phyloP scores from a whole-genome alignment of 2,113 vertebrate genomes.

The Perccottus glenii region DNA sequence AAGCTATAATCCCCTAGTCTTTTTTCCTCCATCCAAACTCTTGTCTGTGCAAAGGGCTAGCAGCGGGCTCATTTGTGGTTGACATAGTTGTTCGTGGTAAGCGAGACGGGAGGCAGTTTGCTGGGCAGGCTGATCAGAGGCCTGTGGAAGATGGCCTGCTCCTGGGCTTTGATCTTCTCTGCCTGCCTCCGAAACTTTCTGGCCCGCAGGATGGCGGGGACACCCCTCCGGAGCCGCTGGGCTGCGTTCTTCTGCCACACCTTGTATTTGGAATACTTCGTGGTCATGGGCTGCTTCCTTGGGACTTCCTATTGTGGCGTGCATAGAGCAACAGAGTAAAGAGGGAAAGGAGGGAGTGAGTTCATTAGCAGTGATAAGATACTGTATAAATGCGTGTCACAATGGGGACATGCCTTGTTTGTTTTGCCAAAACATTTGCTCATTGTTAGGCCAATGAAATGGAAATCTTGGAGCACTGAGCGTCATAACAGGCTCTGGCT shows the following conservation, averaged over 20 bases:
- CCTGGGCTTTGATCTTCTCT: slow-evolving; percentile 84
- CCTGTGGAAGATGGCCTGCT: slow-evolving; percentile 83
- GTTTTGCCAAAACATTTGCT: slow-evolving; percentile 44
- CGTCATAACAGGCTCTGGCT: slow-evolving; percentile 59
- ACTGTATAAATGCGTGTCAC: slow-evolving; percentile 43
- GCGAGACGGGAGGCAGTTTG: slow-evolving; percentile 81
- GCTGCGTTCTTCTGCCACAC: slow-evolving; percentile 89
- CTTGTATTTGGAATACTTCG: slow-evolving; percentile 88
- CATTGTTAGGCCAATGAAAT: slow-evolving; percentile 58
- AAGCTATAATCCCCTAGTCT: slow-evolving; percentile 86
- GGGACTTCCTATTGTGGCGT: slow-evolving; percentile 82
- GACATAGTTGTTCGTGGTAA: slow-evolving; percentile 81
- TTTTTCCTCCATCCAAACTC: slow-evolving; percentile 83
- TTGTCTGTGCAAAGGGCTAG: slow-evolving; percentile 82
- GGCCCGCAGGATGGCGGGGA: slow-evolving; percentile 84
- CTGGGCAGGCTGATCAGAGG: slow-evolving; percentile 88
- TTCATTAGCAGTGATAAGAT: slow-evolving; percentile 59
- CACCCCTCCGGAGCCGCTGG: slow-evolving; percentile 87
- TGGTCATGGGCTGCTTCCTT: slow-evolving; percentile 84
- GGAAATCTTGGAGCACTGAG: slow-evolving; percentile 50
- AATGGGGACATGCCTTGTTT: slow-evolving; percentile 60
- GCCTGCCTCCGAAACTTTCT: slow-evolving; percentile 84
- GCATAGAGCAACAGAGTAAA: slow-evolving; percentile 31
- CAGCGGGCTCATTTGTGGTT: slow-evolving; percentile 86
- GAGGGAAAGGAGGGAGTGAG: slow-evolving; percentile 57